Conservation (phyloP, 2,113 vertebrate species). For the Corvus cornix region DNA sequence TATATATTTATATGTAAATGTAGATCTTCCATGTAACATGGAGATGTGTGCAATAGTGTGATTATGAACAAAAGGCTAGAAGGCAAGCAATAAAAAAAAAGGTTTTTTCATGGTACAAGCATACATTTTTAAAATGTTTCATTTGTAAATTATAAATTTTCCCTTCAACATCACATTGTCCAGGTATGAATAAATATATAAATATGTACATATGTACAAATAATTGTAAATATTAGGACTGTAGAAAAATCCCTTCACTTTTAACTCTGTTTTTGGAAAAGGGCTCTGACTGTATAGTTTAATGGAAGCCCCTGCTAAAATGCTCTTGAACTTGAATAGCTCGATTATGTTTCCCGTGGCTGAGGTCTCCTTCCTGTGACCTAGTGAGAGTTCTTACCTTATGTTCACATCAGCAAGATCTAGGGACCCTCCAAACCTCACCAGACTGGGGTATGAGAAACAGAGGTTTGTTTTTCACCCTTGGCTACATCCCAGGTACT, state of each 20-base stretch:
- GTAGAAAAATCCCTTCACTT: constrained; percentile 38
- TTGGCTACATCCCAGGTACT: not conserved
- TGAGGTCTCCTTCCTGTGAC: not conserved
- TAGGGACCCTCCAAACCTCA: not conserved
- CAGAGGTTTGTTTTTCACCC: not conserved
- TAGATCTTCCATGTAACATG: constrained; percentile 55
- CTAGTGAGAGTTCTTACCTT: not conserved
- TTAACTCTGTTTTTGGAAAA: constrained; percentile 56
- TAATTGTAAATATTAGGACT: constrained; percentile 68
- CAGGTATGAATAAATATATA: constrained; percentile 69
- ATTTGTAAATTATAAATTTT: constrained; percentile 50
- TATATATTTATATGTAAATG: constrained; percentile 61
- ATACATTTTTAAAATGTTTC: constrained; percentile 50
- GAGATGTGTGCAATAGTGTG: constrained; percentile 36
- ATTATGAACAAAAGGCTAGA: constrained; percentile 30
- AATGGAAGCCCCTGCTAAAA: constrained; percentile 42
- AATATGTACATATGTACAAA: constrained; percentile 76
- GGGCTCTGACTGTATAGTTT: constrained; percentile 38
- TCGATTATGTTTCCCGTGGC: not conserved
- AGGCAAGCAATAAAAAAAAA: constrained; percentile 63
- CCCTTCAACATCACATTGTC: constrained; percentile 24
- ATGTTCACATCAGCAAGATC: not conserved
- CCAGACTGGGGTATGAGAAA: not conserved
- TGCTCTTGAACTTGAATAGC: not conserved
- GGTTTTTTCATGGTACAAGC: constrained; percentile 26